Evolutionary conservation across 2,888 invertebrate genomes (phyloP).

Genomic region (Dicycla oo): DNA sequence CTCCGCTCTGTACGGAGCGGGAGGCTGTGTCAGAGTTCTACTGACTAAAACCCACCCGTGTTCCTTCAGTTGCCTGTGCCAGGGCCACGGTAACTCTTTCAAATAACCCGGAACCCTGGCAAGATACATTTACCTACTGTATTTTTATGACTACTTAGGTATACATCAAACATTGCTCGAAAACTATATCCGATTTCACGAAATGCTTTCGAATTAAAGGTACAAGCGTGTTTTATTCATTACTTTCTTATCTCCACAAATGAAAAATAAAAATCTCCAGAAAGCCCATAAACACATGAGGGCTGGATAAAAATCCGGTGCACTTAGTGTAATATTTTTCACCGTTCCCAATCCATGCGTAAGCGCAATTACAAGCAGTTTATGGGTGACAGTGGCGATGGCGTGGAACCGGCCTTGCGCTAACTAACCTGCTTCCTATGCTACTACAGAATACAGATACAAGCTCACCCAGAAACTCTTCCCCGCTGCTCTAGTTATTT

Average conservation of each 20-base stretch:
- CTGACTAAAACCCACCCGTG: too few relatives aligned
- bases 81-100: too few relatives aligned
- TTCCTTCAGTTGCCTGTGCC: too few relatives aligned
- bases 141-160: neutral
- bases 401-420: constrained; percentile 66
- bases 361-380: constrained; percentile 67
- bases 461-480: constrained; percentile 63
- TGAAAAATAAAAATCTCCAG: neutral
- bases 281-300: constrained; percentile 14
- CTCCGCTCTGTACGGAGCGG: too few relatives aligned
- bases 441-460: constrained; percentile 44
- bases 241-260: constrained; percentile 19
- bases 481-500: constrained; percentile 59
- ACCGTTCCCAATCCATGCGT: constrained; percentile 70
- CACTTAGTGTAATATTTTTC: constrained; percentile 66
- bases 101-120: too few relatives aligned
- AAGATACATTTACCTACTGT: neutral
- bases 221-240: neutral
- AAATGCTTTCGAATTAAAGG: constrained; percentile 2
- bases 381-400: constrained; percentile 64
- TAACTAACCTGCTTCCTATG: constrained; percentile 70
- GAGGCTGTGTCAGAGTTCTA: too few relatives aligned
- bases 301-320: constrained; percentile 29
- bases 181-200: constrained; percentile 7
- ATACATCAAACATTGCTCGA: neutral